Evolutionary conservation across 1,140 invertebrate genomes (phyloP).

Genomic region (Pseudachorutes palmiensis): DNA sequence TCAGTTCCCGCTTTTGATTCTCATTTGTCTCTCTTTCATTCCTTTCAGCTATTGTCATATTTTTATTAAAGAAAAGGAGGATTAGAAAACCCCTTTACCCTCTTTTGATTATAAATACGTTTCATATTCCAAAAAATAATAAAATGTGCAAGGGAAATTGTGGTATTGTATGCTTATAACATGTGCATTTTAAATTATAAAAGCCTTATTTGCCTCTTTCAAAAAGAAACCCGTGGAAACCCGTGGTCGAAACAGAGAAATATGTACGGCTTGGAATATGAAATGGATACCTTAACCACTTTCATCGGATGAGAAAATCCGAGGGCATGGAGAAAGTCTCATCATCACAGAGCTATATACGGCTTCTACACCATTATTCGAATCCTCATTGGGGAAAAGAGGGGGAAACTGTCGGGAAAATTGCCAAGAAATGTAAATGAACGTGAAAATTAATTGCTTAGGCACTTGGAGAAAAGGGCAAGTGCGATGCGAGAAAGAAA

Average conservation of each 20-base stretch:
- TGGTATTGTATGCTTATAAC: too few relatives aligned
- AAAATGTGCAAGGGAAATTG: too few relatives aligned
- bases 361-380: background rate
- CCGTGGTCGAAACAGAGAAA: background rate
- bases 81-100: too few relatives aligned
- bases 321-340: too few relatives aligned
- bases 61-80: background rate
- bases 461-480: background rate
- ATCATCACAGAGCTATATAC: background rate
- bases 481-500: background rate
- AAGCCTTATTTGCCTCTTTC: background rate
- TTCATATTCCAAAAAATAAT: background rate
- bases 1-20: background rate
- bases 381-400: conserved; percentile 4
- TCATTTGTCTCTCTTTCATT: background rate
- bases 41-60: background rate
- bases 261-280: background rate
- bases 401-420: conserved; percentile 22
- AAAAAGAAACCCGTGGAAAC: background rate
- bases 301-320: too few relatives aligned
- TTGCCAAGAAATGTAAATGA: conserved; percentile 34
- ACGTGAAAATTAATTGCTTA: conserved; percentile 32
- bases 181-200: too few relatives aligned
- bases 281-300: background rate
- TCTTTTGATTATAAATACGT: background rate